These are phyloP conservation scores for Eueides isabella DNA, from an alignment of 1,140 invertebrate species.

Conservation along the genomic window DNA sequence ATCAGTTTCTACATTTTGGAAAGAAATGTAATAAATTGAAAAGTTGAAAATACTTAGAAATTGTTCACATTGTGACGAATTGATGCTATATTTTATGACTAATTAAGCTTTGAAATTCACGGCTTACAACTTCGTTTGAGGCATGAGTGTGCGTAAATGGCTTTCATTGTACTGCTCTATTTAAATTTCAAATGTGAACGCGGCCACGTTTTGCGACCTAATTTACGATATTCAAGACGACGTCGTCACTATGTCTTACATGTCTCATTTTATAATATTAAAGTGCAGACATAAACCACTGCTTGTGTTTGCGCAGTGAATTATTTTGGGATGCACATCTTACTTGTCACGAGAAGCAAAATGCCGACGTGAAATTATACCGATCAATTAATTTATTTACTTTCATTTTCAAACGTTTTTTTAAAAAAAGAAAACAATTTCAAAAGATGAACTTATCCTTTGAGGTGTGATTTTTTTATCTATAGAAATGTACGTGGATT, in stretches of 20 bases:
- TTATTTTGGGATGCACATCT: not conserved
- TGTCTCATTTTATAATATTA: not conserved
- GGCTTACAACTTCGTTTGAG: not conserved
- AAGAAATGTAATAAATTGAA: no score
- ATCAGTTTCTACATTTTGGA: no score
- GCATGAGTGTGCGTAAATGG: not conserved
- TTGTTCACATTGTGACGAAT: not conserved
- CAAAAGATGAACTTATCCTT: no score
- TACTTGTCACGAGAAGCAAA: not conserved
- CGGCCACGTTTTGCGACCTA: slow-evolving; percentile 14
- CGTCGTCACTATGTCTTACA: slow-evolving; percentile 5
- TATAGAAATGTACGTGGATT: no score
- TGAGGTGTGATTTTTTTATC: no score
- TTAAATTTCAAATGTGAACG: slow-evolving; percentile 19
- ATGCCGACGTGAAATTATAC: no score
- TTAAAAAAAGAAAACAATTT: no score
- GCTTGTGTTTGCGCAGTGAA: not conserved
- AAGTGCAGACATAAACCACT: not conserved
- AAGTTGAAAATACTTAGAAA: not conserved
- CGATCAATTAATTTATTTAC: no score
- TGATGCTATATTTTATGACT: not conserved
- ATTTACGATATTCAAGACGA: slow-evolving; percentile 16
- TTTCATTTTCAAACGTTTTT: no score
- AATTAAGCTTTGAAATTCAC: not conserved
- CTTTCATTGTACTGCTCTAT: slow-evolving; percentile 11